Conservation (phyloP, 2,888 invertebrate genomes). For the Morpho deidamia region DNA sequence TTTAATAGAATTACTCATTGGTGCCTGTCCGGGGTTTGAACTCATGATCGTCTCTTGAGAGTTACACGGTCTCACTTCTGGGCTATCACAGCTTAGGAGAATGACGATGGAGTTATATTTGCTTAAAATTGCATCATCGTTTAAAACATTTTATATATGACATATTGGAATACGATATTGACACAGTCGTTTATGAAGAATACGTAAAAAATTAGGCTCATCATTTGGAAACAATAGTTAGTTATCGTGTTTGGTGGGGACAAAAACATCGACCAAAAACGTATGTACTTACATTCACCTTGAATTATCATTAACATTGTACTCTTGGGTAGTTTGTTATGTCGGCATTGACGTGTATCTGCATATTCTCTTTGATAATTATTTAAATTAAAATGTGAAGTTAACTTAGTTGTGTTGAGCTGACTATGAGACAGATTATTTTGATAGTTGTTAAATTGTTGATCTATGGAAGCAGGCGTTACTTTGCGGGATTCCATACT, state of each 20-base stretch:
- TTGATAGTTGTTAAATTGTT: too few species aligned
- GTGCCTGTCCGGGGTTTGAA: too few species aligned
- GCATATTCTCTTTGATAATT: neutral
- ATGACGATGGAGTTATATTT: neutral
- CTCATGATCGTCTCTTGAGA: too few species aligned
- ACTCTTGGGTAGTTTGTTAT: neutral
- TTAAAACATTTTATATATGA: neutral
- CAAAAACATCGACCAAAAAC: neutral
- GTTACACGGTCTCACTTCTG: too few species aligned
- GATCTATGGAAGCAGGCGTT: too few species aligned
- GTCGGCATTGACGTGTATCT: neutral
- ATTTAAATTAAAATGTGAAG: too few species aligned
- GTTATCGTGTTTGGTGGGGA: neutral
- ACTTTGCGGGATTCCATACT: too few species aligned
- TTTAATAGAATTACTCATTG: too few species aligned
- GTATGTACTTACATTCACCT: neutral
- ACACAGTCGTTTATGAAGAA: slow-evolving; percentile 1
- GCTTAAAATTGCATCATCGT: neutral
- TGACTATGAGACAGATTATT: too few species aligned
- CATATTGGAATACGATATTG: neutral
- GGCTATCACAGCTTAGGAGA: too few species aligned
- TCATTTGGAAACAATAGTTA: neutral
- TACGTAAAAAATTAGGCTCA: slow-evolving; percentile 1
- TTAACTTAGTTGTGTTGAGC: too few species aligned
- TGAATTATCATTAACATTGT: slow-evolving; percentile 1